Evolutionary conservation across 2,113 vertebrate species (phyloP).

Genomic region (Gracilinanus agilis): DNA sequence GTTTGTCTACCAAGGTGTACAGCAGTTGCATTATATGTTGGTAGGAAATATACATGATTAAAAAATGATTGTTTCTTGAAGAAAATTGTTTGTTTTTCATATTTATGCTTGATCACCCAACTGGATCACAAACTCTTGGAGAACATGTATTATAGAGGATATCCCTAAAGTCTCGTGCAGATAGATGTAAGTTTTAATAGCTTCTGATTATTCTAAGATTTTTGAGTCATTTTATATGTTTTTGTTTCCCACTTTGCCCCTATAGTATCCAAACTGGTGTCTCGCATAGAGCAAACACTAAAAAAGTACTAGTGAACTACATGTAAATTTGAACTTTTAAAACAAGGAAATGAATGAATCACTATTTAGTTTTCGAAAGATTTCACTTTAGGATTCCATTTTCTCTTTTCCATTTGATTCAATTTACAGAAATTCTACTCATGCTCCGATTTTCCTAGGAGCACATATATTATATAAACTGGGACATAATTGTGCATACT

Average conservation of each 20-base stretch:
- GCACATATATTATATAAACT: not conserved
- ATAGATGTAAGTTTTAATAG: not conserved
- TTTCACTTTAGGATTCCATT: not conserved
- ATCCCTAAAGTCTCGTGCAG: not conserved
- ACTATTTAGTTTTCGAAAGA: not conserved
- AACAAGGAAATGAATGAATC: not conserved
- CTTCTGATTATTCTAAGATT: not conserved
- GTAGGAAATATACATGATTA: not conserved
- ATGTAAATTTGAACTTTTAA: not conserved
- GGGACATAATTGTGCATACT: not conserved
- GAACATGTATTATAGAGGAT: not conserved
- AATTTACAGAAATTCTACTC: slow-evolving; percentile 2
- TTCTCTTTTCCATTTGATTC: not conserved
- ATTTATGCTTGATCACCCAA: not conserved
- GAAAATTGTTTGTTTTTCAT: not conserved
- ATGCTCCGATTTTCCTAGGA: not conserved
- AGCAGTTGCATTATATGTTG: not conserved
- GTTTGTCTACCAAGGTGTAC: not conserved
- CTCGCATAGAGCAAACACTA: not conserved
- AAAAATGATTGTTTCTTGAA: not conserved
- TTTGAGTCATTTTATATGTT: not conserved
- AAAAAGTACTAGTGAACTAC: not conserved
- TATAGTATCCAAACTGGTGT: not conserved
- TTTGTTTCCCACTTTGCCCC: not conserved
- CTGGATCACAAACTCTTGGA: not conserved